Evolutionary conservation across 2,888 invertebrate species (phyloP).

Genomic region (Amaurobius ferox): DNA sequence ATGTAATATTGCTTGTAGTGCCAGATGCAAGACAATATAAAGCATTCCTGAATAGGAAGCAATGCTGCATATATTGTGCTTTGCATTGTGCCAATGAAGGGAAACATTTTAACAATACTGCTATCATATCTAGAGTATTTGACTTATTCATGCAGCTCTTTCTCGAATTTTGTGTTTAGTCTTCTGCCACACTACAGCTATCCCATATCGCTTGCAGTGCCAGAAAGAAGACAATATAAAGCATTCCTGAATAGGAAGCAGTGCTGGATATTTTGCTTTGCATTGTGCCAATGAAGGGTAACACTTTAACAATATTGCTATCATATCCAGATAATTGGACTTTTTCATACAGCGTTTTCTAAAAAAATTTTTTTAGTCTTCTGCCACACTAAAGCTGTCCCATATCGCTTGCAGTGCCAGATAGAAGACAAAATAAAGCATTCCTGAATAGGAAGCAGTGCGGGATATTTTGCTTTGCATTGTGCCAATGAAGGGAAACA

Average conservation of each 20-base stretch:
- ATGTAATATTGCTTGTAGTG: not conserved
- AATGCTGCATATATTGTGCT: constrained; percentile 14
- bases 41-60: constrained; percentile 7
- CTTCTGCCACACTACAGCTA: constrained; percentile 11
- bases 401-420: constrained; percentile 10
- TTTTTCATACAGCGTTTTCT: no score
- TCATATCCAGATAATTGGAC: no score
- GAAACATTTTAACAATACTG: constrained; percentile 31
- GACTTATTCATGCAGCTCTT: no score
- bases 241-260: constrained; percentile 32
- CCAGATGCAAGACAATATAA: not conserved
- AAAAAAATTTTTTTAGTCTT: no score
- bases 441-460: constrained; percentile 19
- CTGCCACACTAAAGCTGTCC: constrained; percentile 8
- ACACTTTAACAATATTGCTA: not conserved
- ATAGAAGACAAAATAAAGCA: not conserved
- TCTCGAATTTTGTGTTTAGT: no score
- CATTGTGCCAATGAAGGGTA: constrained; percentile 11
- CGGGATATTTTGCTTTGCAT: not conserved
- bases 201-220: not conserved
- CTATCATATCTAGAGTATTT: no score
- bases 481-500: constrained; percentile 31
- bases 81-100: constrained; percentile 26
- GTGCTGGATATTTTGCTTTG: not conserved
- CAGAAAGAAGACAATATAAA: constrained; percentile 27